Evolutionary conservation across 2,888 invertebrate species (phyloP).

Genomic region (Sphaeridia pumilis): DNA sequence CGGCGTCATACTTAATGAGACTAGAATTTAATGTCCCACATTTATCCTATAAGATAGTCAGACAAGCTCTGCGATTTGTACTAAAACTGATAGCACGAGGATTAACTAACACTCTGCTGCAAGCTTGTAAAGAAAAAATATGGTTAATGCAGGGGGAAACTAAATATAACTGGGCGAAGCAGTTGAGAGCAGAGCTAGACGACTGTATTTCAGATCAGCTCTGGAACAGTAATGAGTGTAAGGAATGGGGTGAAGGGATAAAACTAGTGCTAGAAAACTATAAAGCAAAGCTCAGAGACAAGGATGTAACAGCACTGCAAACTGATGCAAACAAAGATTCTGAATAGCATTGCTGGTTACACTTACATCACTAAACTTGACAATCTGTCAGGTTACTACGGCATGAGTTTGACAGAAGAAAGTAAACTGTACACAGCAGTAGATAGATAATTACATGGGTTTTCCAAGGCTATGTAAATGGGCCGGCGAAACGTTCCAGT

Average conservation of each 20-base stretch:
- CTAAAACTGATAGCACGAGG: background rate
- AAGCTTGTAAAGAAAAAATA: background rate
- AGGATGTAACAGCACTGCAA: no score
- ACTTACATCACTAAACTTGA: no score
- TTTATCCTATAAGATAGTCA: background rate
- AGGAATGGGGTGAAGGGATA: background rate
- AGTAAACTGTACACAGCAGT: no score
- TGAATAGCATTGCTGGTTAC: no score
- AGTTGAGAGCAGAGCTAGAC: background rate
- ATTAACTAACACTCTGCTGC: background rate
- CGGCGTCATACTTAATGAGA: background rate
- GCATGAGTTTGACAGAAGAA: no score
- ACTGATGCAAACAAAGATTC: no score
- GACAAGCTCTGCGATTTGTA: background rate
- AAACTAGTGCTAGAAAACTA: no score
- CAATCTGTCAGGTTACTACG: no score
- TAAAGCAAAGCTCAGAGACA: no score
- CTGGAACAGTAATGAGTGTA: background rate
- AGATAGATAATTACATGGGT: no score
- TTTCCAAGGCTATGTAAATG: no score
- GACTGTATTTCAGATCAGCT: background rate
- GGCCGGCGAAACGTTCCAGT: no score
- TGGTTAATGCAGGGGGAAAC: background rate
- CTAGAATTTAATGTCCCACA: background rate
- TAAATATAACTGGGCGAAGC: background rate